These are phyloP conservation scores for Orycteropus afer DNA, from an alignment of 2,113 vertebrate species.

Conservation along the genomic window DNA sequence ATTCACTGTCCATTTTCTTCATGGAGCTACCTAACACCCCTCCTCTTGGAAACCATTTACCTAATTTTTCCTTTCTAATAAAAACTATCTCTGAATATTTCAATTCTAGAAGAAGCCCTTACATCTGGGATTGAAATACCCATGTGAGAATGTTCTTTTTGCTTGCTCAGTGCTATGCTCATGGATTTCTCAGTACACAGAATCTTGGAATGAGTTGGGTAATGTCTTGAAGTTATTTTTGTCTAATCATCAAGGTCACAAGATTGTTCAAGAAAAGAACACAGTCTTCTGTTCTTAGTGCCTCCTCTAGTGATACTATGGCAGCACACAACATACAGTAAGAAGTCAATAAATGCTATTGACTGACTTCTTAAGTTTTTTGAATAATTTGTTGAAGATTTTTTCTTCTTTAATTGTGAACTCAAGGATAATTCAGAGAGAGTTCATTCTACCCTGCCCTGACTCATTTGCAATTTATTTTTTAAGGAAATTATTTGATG, in stretches of 20 bases:
- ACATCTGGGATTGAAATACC: background rate
- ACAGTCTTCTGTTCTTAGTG: background rate
- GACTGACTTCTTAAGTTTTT: conserved; percentile 43
- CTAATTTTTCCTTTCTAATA: background rate
- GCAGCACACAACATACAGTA: background rate
- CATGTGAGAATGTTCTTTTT: background rate
- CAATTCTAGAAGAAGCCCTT: background rate
- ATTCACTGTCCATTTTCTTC: background rate
- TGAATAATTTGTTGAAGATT: conserved; percentile 8
- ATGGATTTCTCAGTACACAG: background rate
- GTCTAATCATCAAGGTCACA: background rate
- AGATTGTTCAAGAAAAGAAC: background rate
- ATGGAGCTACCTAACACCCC: background rate
- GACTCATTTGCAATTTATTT: conserved; percentile 70
- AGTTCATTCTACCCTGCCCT: conserved; percentile 52
- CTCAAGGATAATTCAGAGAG: conserved; percentile 51
- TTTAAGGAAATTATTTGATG: conserved; percentile 69
- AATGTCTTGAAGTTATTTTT: background rate
- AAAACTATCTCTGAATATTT: background rate
- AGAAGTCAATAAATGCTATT: conserved; percentile 36
- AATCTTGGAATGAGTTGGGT: background rate
- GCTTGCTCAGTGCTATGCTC: background rate
- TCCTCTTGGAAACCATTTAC: background rate
- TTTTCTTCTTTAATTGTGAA: conserved; percentile 47
- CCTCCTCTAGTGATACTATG: background rate